Base-by-base conservation (phyloP, 64 coral and sea anemone genomes). In the Dendrophyllia cribrosa region DNA sequence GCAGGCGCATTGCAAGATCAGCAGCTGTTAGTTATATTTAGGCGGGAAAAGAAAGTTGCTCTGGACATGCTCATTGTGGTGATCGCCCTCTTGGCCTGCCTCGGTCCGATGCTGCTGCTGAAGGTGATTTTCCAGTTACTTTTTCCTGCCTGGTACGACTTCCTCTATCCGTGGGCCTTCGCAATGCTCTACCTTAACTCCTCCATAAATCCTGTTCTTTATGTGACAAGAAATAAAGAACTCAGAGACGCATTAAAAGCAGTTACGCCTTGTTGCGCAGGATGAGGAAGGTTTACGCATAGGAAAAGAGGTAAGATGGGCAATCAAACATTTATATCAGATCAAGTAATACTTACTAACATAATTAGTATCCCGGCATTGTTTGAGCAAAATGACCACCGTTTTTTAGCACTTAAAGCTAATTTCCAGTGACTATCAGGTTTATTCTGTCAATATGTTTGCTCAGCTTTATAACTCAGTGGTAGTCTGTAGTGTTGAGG, bases 1-100 rank as follows among this genome's bases (percentile, higher is more conserved):
- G 17, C 10, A 9, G 47, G 9, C 48, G 46, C 47, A 51, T 19
- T 76, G 0, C 16, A 76, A 14, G 16, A 6, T 8, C 48, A 76
- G 48, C 74, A 51, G 49, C 48, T 52, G 46, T 20, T 7, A 9
- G 8, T 12, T 4, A 43, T 76, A 76, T 51, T 76, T 52, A 22
- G 9, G 43, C 45, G 74, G 17, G 74, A 76, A 76, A 76, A 76
- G 74, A 76, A 76, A n/a, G 74, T 76, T 16, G 74, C 49, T 53
- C 12, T 51, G 7, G 74, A 76, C 48, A 76, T 52, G 46, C 1
- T 51, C 48, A 50, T 76, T 76, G 74, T 76, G 2, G 9, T 45
- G 2, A 9, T 76, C 6, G 46, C 10, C 9, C 74, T 76, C 8
- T 19, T 76, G 1, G 48, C 17, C 51, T 76, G 74, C 46, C 74